Percentiles rank a stretch among this genome's conserved stretches.
Conservation (phyloP, 2,797 vertebrate species). For the Clarias fuscus region DNA sequence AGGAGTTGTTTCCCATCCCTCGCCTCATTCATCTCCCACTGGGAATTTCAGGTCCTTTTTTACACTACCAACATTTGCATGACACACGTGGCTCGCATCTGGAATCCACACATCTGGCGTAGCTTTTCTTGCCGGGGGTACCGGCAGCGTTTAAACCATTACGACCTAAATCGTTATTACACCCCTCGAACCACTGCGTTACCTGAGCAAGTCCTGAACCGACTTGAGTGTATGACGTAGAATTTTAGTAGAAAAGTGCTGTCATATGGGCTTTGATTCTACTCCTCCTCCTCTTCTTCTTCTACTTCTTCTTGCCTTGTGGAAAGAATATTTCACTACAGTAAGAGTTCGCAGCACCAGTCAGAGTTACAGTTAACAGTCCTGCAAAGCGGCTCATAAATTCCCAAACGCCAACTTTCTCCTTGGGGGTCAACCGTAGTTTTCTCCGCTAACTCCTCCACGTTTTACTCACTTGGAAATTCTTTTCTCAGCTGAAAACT, state of each 20-base stretch:
- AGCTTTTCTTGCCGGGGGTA: too few relatives aligned
- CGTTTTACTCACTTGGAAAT: neutral
- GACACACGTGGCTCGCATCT: constrained; percentile 25
- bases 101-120: neutral
- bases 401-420: neutral
- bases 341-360: neutral
- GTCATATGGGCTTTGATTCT: neutral
- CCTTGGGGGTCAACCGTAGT: neutral
- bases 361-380: neutral
- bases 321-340: neutral
- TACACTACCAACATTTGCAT: constrained; percentile 2
- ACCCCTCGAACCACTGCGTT: neutral
- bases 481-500: neutral
- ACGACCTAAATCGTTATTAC: neutral
- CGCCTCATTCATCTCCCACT: constrained; percentile 5
- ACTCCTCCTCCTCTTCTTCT: neutral
- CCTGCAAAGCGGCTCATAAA: neutral
- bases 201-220: neutral
- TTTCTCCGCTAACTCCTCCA: neutral
- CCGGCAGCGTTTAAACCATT: neutral
- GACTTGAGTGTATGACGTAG: neutral
- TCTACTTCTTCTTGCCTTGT: neutral
- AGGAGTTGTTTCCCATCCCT: constrained; percentile 46
- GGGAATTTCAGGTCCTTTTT: constrained; percentile 17
- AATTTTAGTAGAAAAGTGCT: neutral